Base-by-base conservation (phyloP, 2,888 invertebrate genomes). In the Resseliella maxima region DNA sequence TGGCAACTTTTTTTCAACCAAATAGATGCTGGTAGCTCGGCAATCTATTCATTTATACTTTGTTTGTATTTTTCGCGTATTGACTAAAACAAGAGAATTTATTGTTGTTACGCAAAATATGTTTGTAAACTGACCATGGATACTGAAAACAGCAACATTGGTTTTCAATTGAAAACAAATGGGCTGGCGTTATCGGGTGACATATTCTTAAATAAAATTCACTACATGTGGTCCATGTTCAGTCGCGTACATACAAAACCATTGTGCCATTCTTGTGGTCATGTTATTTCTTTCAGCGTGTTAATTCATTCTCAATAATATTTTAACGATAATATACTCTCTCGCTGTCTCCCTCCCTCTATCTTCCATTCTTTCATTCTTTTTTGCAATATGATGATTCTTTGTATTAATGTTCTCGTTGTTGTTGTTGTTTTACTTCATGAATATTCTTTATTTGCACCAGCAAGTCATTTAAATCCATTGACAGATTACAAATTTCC, bases 161-260 rank as follows among this genome's bases (percentile, higher is more conserved):
- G 72, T 15, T 72, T 72, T 72, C 72, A 72, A 72, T 72, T 27
- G 5, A 18, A 31, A 72, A 72, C 31, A 72, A 72, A 72, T 85
- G 85, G 41, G 85, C 38, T 83, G 83, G 85, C 45, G 85, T 85
- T 85, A 85, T 85, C 85, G 46, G 72, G 85, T 85, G 85, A 85
- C 85, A 85, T 45, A 85, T 85, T 85, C 85, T 45, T 45, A 85
- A 85, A 85, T 85, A 85, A 85, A 85, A 85, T 41, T 85, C 85
- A 45, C 85, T 85, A 45, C 85, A 85, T 85, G 85, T 45, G 85
- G 85, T 85, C 85, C 45, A 45, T 85, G 85, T 85, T 85, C 85
- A 27, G 41, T 46, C 41, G 85, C 18, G 27, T 15, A 18, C 85
- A 85, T 1, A 72, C 6, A 72, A 72, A 72, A 31, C 35, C 72